phyloP scores from a whole-genome alignment of 1,140 invertebrate species.

The Diplogasteroides magnus region DNA sequence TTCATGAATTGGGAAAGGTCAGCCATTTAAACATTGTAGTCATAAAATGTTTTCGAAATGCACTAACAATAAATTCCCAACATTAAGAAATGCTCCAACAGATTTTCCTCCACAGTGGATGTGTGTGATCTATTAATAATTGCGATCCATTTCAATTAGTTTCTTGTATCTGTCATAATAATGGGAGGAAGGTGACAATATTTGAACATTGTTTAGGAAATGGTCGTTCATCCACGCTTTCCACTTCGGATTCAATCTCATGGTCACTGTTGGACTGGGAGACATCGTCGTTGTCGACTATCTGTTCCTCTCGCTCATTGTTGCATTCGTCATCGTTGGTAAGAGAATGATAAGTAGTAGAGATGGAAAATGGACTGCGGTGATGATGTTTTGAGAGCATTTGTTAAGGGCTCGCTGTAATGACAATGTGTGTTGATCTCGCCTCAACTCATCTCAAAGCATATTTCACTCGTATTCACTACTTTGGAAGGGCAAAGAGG shows the following conservation, averaged over 20 bases:
- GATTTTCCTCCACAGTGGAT: too few relatives aligned
- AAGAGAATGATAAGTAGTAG: slow-evolving; percentile 7
- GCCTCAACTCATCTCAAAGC: slow-evolving; percentile 54
- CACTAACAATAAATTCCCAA: too few relatives aligned
- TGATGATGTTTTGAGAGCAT: too few relatives aligned
- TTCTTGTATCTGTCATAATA: too few relatives aligned
- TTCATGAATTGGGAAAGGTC: slow-evolving; percentile 48
- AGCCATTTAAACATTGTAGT: too few relatives aligned
- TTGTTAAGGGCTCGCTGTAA: slow-evolving; percentile 49
- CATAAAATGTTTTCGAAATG: too few relatives aligned
- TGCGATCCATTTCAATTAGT: too few relatives aligned
- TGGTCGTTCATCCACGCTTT: slow-evolving; percentile 56
- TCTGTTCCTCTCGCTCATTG: slow-evolving; percentile 52
- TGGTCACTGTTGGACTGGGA: slow-evolving; percentile 52
- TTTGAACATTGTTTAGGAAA: too few relatives aligned
- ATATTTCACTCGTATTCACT: slow-evolving; percentile 54
- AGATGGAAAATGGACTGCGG: too few relatives aligned
- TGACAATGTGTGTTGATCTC: slow-evolving; percentile 55
- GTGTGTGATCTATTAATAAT: too few relatives aligned
- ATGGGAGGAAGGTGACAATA: too few relatives aligned
- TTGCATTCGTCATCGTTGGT: slow-evolving; percentile 55
- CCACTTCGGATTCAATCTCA: slow-evolving; percentile 55
- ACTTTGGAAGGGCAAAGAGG: slow-evolving; percentile 52
- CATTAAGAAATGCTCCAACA: too few relatives aligned
- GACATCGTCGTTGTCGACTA: slow-evolving; percentile 54